Conservation (phyloP, 2,888 invertebrate species). For the Criorhina ranunculi region DNA sequence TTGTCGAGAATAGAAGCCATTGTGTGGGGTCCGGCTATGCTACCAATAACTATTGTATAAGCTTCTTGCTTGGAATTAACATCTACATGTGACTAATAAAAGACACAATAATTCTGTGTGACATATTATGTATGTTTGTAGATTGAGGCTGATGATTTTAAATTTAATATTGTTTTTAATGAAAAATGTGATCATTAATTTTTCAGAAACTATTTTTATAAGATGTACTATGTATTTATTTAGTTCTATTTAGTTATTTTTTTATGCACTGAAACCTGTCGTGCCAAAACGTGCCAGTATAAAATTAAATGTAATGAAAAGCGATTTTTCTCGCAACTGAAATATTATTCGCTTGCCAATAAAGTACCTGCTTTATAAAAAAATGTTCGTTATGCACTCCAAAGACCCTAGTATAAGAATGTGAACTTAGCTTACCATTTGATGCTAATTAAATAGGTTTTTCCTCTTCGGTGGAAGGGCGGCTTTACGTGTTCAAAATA, state of each 20-base stretch:
- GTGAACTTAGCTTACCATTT: conserved; percentile 16
- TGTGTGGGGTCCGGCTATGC: not conserved
- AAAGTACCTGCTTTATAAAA: too few relatives aligned
- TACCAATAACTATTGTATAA: not conserved
- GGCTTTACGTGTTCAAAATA: not conserved
- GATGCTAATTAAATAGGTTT: not conserved
- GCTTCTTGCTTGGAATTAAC: conserved; percentile 24
- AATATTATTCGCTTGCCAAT: not conserved
- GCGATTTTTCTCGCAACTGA: not conserved
- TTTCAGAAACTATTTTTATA: not conserved
- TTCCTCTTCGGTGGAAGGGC: not conserved
- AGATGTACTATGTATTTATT: not conserved
- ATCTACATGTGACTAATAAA: conserved; percentile 12
- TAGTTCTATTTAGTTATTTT: conserved; percentile 10
- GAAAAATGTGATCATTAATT: conserved; percentile 26
- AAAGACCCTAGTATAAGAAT: not conserved
- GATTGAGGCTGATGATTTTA: conserved; percentile 13
- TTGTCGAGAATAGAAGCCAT: not conserved
- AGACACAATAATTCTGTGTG: conserved; percentile 15
- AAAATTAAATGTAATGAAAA: conserved; percentile 2
- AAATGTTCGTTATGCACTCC: too few relatives aligned
- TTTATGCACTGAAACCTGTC: not conserved
- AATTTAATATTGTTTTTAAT: not conserved
- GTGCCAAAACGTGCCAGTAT: conserved; percentile 31
- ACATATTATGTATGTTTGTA: not conserved